Percentiles rank a stretch among this genome's conserved stretches.
Conservation (phyloP, 2,888 invertebrate genomes). For the Calameuta filiformis region DNA sequence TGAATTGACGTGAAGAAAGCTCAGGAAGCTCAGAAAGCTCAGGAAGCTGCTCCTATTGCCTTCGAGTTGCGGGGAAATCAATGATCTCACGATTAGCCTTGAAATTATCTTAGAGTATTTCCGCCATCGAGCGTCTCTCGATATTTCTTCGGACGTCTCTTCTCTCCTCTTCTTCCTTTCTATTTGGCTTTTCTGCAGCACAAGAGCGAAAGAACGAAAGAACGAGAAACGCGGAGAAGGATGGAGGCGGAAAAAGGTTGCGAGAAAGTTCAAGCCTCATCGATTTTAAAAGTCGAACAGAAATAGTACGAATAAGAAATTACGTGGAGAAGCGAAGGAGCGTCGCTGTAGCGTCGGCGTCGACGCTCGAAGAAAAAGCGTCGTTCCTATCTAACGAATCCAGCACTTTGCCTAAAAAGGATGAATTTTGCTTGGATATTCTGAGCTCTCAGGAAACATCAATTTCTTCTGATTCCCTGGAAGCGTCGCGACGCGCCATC, state of each 20-base stretch:
- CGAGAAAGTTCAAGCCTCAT: neutral
- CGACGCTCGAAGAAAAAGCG: too few relatives aligned
- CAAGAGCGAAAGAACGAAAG: neutral
- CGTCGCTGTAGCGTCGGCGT: neutral
- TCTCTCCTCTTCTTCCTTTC: too few relatives aligned
- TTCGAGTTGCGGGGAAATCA: neutral
- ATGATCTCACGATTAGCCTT: neutral
- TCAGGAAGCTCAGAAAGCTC: too few relatives aligned
- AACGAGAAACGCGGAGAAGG: neutral
- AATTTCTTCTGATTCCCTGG: neutral
- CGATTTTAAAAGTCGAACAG: neutral
- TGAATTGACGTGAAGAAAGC: neutral
- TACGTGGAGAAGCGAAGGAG: neutral
- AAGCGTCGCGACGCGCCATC: neutral
- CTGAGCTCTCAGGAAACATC: neutral
- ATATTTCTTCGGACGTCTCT: neutral
- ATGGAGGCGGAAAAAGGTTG: neutral
- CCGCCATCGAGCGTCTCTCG: neutral
- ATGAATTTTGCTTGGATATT: neutral
- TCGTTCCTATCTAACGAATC: neutral
- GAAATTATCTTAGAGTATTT: neutral
- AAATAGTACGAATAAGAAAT: neutral
- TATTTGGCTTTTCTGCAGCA: neutral
- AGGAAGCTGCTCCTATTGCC: neutral
- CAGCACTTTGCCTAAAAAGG: neutral